A percentile compares a stretch with the other conserved stretches of the same genome.
phyloP scores from a whole-genome alignment of 2,113 vertebrate genomes.

The Asarcornis scutulata region DNA sequence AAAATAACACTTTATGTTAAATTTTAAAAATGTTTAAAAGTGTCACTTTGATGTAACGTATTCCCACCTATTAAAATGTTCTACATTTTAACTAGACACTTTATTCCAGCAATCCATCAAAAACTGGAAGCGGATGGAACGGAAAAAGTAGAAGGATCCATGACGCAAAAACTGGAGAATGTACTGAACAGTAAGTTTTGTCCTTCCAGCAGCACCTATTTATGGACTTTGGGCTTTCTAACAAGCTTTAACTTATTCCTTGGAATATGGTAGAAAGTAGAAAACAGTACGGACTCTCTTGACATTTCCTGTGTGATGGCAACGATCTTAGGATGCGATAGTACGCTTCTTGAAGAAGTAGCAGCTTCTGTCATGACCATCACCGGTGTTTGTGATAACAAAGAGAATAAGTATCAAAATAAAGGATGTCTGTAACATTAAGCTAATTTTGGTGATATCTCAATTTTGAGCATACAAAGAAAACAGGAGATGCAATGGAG shows the following conservation, averaged over 20 bases:
- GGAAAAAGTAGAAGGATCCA: slow-evolving; percentile 96
- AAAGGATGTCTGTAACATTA: neutral
- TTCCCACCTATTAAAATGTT: slow-evolving; percentile 64
- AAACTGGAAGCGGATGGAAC: slow-evolving; percentile 96
- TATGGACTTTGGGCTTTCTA: slow-evolving; percentile 61
- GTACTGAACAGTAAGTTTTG: slow-evolving; percentile 93
- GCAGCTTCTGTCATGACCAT: neutral
- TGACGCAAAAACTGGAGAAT: slow-evolving; percentile 95
- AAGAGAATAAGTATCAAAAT: neutral
- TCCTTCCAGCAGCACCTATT: slow-evolving; percentile 46
- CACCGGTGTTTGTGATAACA: neutral
- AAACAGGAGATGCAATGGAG: neutral
- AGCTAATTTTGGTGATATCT: neutral
- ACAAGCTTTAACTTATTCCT: slow-evolving; percentile 8
- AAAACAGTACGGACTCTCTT: neutral
- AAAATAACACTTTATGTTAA: slow-evolving; percentile 66
- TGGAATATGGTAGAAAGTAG: neutral
- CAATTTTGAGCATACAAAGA: neutral
- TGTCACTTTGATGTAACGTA: slow-evolving; percentile 55
- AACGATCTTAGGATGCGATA: neutral
- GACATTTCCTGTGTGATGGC: neutral
- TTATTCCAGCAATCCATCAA: slow-evolving; percentile 94
- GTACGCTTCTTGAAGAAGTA: neutral
- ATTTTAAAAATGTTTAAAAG: slow-evolving; percentile 64
- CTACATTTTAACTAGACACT: slow-evolving; percentile 67